phyloP scores from a whole-genome alignment of 1,140 invertebrate genomes.

The Acromyrmex charruanus region DNA sequence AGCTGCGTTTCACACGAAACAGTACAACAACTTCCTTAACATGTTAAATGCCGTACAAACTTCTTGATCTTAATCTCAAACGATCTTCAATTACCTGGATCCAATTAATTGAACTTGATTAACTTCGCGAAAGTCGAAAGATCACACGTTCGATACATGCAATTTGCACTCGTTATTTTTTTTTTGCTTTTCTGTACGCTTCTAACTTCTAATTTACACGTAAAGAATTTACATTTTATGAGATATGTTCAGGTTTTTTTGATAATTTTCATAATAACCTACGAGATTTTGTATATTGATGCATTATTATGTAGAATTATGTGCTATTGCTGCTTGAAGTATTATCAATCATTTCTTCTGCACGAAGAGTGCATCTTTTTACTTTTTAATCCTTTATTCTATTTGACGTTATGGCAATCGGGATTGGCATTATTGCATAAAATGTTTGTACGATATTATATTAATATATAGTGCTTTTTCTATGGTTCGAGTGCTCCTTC shows the following conservation, averaged over 20 bases:
- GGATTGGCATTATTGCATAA: background rate
- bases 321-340: background rate
- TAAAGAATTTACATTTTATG: background rate
- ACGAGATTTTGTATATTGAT: background rate
- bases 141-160: too few species aligned
- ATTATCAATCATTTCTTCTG: background rate
- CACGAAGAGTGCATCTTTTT: background rate
- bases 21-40: background rate
- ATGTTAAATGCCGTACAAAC: background rate
- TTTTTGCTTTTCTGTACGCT: background rate
- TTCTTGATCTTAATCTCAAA: constrained; percentile 24
- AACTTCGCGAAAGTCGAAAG: background rate
- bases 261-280: background rate
- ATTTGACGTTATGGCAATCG: background rate
- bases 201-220: background rate
- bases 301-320: background rate
- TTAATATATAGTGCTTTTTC: background rate
- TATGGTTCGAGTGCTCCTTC: background rate
- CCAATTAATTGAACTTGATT: constrained; percentile 7
- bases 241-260: background rate
- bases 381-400: background rate
- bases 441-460: background rate
- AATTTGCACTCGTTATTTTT: background rate
- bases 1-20: constrained; percentile 8
- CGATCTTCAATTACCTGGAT: constrained; percentile 7